phyloP scores from a whole-genome alignment of 1,140 invertebrate species.

The Leptinotarsa lineolata region DNA sequence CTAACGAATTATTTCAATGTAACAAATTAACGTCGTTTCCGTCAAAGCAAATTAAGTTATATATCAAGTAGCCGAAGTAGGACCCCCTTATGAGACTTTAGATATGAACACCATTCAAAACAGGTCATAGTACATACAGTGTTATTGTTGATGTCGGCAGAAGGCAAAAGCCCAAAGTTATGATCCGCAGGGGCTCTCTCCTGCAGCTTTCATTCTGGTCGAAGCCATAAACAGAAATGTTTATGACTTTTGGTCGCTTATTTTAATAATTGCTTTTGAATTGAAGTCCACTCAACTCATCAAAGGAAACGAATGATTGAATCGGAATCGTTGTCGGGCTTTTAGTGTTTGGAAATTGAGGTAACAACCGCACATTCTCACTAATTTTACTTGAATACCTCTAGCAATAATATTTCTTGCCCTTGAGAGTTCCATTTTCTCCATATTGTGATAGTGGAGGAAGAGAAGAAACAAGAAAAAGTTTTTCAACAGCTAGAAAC shows the following conservation, averaged over 20 bases:
- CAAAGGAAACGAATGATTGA: not conserved
- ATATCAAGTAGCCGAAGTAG: slow-evolving; percentile 34
- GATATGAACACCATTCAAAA: slow-evolving; percentile 29
- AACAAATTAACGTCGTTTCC: slow-evolving; percentile 32
- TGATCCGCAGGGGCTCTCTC: slow-evolving; percentile 9
- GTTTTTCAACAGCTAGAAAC: too few relatives aligned
- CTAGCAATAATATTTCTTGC: too few relatives aligned
- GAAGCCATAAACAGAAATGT: slow-evolving; percentile 30
- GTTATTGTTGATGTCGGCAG: slow-evolving; percentile 32
- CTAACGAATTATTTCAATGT: not conserved
- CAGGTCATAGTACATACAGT: slow-evolving; percentile 34
- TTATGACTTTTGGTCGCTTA: slow-evolving; percentile 28
- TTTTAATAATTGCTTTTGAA: slow-evolving; percentile 25
- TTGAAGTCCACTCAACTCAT: not conserved
- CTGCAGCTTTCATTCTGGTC: slow-evolving; percentile 1
- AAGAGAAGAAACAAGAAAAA: too few relatives aligned
- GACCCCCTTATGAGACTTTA: slow-evolving; percentile 17
- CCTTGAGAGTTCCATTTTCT: too few relatives aligned
- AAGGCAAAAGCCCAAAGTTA: not conserved
- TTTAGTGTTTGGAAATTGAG: too few relatives aligned
- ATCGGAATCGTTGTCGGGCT: too few relatives aligned
- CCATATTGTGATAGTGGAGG: too few relatives aligned
- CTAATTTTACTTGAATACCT: too few relatives aligned
- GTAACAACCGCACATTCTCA: too few relatives aligned
- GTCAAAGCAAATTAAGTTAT: slow-evolving; percentile 40